Evolutionary conservation across 1,140 invertebrate genomes (phyloP), one percentile per base, ranked within the genome.

Genomic region (Drosophila rhopaloa): DNA sequence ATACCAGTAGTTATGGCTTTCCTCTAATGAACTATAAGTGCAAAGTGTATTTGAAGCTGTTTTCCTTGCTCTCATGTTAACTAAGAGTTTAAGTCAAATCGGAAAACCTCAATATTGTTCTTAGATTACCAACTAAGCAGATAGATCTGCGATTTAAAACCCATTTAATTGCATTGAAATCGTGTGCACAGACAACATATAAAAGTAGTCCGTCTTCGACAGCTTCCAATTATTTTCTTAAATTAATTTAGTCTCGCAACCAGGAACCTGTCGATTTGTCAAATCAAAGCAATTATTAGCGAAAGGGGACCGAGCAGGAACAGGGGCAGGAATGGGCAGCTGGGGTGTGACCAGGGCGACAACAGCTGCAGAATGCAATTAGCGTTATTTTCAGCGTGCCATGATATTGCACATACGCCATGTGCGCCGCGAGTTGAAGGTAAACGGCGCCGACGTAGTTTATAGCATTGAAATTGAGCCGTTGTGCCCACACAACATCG

Each of bases 381-480:
- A 86, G 78, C 65, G 78, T 86, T 86, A 86, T 85, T 85, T 86
- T 86, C 82, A 85, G 71, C 59, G 43, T 77, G 43, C 74, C 81
- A 66, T 55, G 73, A 76, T 81, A 88, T 88, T 83, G 79, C 79
- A 78, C 71, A 86, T 88, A 88, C 83, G 78, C 63, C 71, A 72
- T 70, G 71, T 82, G 58, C 58, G 60, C 82, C 53, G 63, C 71
- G 50, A 78, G 83, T 79, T 86, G 83, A 86, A 79, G 83, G 80
- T 83, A 71, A 88, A 83, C 62, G 61, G 32, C 78, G 60, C 81
- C 82, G 51, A 88, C 83, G 79, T 88, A 88, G 82, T 88, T 82
- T 85, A 86, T 85, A 85, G 79, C 82, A 85, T 85, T 85, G 82
- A 86, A 76, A 82, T 77, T 84, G 73, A 77, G 74, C 65, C 55